Base-by-base conservation (phyloP, 2,888 invertebrate species). In the Zootermopsis nevadensis region DNA sequence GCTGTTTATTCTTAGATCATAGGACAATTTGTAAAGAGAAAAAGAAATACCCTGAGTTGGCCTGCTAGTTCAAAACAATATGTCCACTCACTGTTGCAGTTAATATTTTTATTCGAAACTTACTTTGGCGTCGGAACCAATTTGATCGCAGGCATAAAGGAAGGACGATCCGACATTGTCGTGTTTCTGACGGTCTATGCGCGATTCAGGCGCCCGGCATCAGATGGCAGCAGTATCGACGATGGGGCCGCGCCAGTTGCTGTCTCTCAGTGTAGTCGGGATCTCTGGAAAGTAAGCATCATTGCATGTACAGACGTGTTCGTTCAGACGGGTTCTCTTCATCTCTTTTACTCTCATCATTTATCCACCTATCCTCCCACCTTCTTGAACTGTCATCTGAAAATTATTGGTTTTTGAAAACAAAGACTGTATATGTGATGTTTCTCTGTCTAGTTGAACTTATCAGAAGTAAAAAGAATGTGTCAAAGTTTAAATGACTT, bases 211-310 rank as follows among this genome's bases (percentile, higher is more conserved):
- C 38, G 38, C 12, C 74, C 38, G 38, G 74, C 74, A 74, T 74
- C 74, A 74, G 74, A 74, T 74, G 74, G 74, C 74, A 74, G 74
- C 38, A 74, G 74, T 74, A n/a, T 74, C 42, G 74, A 74, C 24
- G 74, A 42, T 38, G 74, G 33, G 74, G 74, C 38, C 35, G 74
- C 74, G 74, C 38, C 74, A 42, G 74, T 33, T 2, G 27, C 7
- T 24, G 38, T 22, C 8, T 33, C 83, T 83, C 83, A 83, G 83
- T 83, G 80, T 83, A 27, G 31, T 74, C 80, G 83, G 27, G 79
- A 55, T 80, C 79, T 33, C 53, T 79, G 83, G n/a, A 67, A 10
- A 60, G 80, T 48, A 31, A 79, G 55, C 48, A 79, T 67, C 83
- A 80, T 35, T 53, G 6, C 42, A 48, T 27, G n/a, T 31, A 77